Conservation (phyloP, 1,140 invertebrate species). For the Heliconius congener region DNA sequence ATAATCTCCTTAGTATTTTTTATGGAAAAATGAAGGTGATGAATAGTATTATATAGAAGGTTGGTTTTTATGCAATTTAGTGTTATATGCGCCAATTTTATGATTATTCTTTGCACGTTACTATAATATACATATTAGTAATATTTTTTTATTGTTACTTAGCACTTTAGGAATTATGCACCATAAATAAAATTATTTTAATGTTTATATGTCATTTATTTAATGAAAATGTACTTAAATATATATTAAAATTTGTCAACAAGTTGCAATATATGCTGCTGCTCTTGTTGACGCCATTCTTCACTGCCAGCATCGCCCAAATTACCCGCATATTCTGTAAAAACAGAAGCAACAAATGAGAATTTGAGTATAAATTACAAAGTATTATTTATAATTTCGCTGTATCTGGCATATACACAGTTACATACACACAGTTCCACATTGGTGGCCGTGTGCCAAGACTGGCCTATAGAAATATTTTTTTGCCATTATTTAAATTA, state of each 20-base stretch:
- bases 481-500: too few species aligned
- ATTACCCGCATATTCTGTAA: conserved; percentile 96
- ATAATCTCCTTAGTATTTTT: neutral
- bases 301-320: conserved; percentile 92
- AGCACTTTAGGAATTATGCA: conserved; percentile 26
- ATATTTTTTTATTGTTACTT: conserved; percentile 12
- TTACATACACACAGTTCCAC: too few species aligned
- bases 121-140: neutral
- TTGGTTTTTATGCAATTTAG: conserved; percentile 3
- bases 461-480: too few species aligned
- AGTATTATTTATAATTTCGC: neutral
- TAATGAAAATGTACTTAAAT: neutral
- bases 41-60: conserved; percentile 1
- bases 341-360: neutral
- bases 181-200: conserved; percentile 39
- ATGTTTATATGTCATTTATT: conserved; percentile 35
- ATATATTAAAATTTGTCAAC: conserved; percentile 93
- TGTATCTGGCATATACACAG: too few species aligned
- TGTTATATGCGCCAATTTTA: neutral
- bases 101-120: neutral
- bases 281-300: conserved; percentile 93
- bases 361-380: neutral
- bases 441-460: too few species aligned
- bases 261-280: conserved; percentile 94
- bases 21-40: neutral